phyloP scores from a whole-genome alignment of 2,113 vertebrate species.

The Chloroceryle aenea region DNA sequence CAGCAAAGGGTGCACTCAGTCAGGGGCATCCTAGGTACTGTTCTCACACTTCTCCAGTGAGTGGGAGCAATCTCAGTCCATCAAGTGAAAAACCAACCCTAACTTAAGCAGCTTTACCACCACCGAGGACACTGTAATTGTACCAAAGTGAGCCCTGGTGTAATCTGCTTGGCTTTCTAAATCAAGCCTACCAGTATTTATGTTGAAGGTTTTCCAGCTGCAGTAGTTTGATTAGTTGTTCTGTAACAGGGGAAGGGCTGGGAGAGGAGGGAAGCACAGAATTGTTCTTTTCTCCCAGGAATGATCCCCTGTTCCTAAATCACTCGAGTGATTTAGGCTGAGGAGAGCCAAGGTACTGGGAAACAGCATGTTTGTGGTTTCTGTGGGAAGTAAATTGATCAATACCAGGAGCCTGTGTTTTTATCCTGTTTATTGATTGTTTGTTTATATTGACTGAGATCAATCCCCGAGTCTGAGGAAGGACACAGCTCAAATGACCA shows the following conservation, averaged over 20 bases:
- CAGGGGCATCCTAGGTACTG: neutral
- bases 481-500: neutral
- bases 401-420: neutral
- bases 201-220: neutral
- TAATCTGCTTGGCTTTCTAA: neutral
- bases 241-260: neutral
- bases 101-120: neutral
- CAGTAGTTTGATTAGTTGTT: neutral
- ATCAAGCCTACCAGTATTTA: neutral
- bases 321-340: neutral
- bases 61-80: neutral
- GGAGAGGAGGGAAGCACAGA: neutral
- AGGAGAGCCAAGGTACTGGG: neutral
- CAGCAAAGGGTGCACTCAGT: too few species aligned
- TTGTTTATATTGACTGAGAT: neutral
- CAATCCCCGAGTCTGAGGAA: neutral
- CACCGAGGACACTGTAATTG: neutral
- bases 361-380: neutral
- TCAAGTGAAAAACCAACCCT: neutral
- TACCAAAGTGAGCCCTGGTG: neutral
- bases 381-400: neutral
- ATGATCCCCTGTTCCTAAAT: neutral
- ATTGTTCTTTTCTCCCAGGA: neutral
- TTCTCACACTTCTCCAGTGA: neutral
- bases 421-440: neutral